phyloP scores from a whole-genome alignment of 2,888 invertebrate genomes.

The Oscheius onirici region DNA sequence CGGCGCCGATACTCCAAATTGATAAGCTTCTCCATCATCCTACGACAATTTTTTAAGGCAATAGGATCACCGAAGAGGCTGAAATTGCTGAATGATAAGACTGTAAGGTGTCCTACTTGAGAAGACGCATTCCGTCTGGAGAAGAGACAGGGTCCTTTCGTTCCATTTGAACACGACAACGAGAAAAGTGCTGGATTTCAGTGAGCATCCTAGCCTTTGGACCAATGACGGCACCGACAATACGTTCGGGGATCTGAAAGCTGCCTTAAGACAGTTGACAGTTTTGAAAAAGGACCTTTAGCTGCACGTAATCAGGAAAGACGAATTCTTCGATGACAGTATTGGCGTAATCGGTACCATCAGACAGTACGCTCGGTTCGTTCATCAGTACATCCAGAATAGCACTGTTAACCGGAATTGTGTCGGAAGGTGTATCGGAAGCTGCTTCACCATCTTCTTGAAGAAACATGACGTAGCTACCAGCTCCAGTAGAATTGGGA shows the following conservation, averaged over 20 bases:
- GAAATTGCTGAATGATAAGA: too few relatives aligned
- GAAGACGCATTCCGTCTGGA: slow-evolving; percentile 12
- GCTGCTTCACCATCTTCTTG: neutral
- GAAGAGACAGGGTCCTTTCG: neutral
- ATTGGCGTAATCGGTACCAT: slow-evolving; percentile 10
- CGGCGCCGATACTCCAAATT: slow-evolving; percentile 13
- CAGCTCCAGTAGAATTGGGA: neutral
- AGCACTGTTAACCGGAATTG: neutral
- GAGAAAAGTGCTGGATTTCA: slow-evolving; percentile 12
- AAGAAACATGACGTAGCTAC: slow-evolving; percentile 7
- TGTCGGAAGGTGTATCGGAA: neutral
- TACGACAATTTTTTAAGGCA: neutral
- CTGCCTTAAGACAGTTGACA: too few relatives aligned
- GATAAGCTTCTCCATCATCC: slow-evolving; percentile 14
- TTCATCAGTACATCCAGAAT: slow-evolving; percentile 11
- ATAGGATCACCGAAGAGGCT: neutral
- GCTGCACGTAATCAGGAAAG: neutral
- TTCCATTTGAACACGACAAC: neutral
- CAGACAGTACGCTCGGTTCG: slow-evolving; percentile 1
- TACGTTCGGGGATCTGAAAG: slow-evolving; percentile 17
- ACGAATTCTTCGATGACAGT: neutral
- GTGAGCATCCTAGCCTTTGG: slow-evolving; percentile 18
- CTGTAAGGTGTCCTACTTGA: slow-evolving; percentile 11
- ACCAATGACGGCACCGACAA: slow-evolving; percentile 19
- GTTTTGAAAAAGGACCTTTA: neutral